These are phyloP conservation scores for Tapirus indicus DNA, from an alignment of 2,797 vertebrate genomes.

Conservation along the genomic window DNA sequence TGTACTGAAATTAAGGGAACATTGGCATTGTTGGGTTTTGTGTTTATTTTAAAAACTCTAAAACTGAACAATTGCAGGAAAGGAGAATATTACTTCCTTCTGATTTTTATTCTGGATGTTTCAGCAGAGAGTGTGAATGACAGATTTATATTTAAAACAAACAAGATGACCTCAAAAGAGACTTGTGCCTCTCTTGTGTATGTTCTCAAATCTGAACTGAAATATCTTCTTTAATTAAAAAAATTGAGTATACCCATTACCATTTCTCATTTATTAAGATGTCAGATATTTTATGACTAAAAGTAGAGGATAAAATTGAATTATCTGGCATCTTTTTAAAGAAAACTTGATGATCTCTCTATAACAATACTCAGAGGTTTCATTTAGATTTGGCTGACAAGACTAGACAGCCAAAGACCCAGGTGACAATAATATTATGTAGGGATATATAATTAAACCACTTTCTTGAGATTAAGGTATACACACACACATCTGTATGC, in stretches of 20 bases:
- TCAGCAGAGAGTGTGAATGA: neutral
- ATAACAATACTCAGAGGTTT: neutral
- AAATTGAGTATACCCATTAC: neutral
- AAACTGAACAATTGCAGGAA: constrained; percentile 49
- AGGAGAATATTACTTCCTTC: constrained; percentile 54
- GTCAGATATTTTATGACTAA: constrained; percentile 43
- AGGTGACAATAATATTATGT: neutral
- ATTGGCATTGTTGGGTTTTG: constrained; percentile 46
- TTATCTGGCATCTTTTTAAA: constrained; percentile 37
- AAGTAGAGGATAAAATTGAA: constrained; percentile 29
- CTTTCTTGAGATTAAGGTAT: neutral
- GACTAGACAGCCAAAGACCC: constrained; percentile 7
- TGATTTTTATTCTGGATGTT: constrained; percentile 50
- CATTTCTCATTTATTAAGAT: constrained; percentile 50
- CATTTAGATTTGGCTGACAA: constrained; percentile 21
- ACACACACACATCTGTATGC: neutral
- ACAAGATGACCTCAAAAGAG: constrained; percentile 28
- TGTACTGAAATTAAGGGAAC: constrained; percentile 44
- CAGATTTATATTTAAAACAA: constrained; percentile 45
- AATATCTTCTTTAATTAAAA: constrained; percentile 59
- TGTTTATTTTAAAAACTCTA: constrained; percentile 61
- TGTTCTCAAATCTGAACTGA: constrained; percentile 26
- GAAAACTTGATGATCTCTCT: constrained; percentile 54
- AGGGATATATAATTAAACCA: neutral
- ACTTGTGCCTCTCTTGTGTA: constrained; percentile 18